A percentile compares a stretch with the other conserved stretches of the same genome.
Evolutionary conservation across 2,888 invertebrate species (phyloP).

Genomic region (Lycocerus yunnanus): DNA sequence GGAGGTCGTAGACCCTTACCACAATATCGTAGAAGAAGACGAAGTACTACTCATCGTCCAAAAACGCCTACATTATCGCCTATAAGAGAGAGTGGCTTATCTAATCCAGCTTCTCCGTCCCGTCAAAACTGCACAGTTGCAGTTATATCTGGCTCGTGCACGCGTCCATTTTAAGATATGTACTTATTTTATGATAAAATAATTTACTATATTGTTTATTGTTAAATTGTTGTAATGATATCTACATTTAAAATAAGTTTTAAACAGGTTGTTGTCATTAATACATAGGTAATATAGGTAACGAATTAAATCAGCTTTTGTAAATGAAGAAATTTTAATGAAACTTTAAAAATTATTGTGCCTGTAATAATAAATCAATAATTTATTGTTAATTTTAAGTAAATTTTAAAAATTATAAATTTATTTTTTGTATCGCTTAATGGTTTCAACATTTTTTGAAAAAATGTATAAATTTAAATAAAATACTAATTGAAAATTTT

Average conservation of each 20-base stretch:
- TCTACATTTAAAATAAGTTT: background rate
- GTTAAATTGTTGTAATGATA: background rate
- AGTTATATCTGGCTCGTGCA: slow-evolving; percentile 48
- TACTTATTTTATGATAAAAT: background rate
- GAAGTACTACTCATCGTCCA: slow-evolving; percentile 49
- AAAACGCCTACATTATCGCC: slow-evolving; percentile 67
- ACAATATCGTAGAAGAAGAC: slow-evolving; percentile 45
- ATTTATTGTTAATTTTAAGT: background rate
- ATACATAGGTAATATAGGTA: too few relatives aligned
- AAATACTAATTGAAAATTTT: background rate
- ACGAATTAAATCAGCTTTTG: background rate
- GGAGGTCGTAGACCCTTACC: slow-evolving; percentile 35
- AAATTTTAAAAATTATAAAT: background rate
- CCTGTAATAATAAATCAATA: background rate
- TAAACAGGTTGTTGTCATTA: background rate
- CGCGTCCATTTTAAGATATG: slow-evolving; percentile 43
- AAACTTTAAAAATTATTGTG: background rate
- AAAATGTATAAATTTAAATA: background rate
- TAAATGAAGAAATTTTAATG: background rate
- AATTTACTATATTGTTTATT: background rate
- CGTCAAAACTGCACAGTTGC: slow-evolving; percentile 51
- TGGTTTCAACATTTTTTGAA: background rate
- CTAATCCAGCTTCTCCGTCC: slow-evolving; percentile 70
- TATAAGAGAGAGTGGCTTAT: slow-evolving; percentile 72
- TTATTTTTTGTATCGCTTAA: background rate